Percentiles rank a stretch among this genome's conserved stretches.
phyloP scores from a whole-genome alignment of 2,888 invertebrate species.

The Caradrina kadenii region DNA sequence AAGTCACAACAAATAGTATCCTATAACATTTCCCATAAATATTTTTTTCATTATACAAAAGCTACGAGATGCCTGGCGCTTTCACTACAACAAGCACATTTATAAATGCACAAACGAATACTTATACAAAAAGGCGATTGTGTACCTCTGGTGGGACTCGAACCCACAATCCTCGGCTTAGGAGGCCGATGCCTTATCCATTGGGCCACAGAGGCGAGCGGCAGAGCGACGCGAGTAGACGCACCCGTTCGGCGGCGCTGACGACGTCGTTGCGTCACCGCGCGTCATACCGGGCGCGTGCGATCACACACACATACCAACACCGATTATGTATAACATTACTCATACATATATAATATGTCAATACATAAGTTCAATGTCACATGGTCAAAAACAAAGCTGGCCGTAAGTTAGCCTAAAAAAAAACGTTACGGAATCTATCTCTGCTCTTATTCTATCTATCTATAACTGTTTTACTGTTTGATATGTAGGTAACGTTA shows the following conservation, averaged over 20 bases:
- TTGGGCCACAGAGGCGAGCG: constrained; percentile 96
- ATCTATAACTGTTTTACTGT: constrained; percentile 12
- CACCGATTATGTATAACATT: constrained; percentile 60
- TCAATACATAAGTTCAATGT: constrained; percentile 55
- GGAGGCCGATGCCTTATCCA: constrained; percentile 96
- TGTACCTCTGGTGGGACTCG: constrained; percentile 96
- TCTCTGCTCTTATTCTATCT: not conserved
- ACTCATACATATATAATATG: constrained; percentile 55
- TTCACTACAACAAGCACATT: constrained; percentile 12
- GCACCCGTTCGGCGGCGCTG: constrained; percentile 73
- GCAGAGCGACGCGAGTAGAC: constrained; percentile 95
- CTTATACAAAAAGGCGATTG: constrained; percentile 72
- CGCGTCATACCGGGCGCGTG: constrained; percentile 67
- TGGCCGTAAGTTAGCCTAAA: constrained; percentile 15
- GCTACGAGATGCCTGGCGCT: constrained; percentile 18
- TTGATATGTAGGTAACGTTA: constrained; percentile 4
- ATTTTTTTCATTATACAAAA: constrained; percentile 14
- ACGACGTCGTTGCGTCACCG: constrained; percentile 78
- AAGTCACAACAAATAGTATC: constrained; percentile 10
- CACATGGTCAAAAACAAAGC: constrained; percentile 39
- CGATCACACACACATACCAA: constrained; percentile 68
- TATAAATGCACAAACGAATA: not conserved
- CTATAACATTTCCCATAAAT: not conserved
- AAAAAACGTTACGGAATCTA: not conserved
- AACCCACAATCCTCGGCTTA: constrained; percentile 96